Conservation (phyloP, 2,888 invertebrate species). For the Scaptodrosophila latifasciaeformis region DNA sequence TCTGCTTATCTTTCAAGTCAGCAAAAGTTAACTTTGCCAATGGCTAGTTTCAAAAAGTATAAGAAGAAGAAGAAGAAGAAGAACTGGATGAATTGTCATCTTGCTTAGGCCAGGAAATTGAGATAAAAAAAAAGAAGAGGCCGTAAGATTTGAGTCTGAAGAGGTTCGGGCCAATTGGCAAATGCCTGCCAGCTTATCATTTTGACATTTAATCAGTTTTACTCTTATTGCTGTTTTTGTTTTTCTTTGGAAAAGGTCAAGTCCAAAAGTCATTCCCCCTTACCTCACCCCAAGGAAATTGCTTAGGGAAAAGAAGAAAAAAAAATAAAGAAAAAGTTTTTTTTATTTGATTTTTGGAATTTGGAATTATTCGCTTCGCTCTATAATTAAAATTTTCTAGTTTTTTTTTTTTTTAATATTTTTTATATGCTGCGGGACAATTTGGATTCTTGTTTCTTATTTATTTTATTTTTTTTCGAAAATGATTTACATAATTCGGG, state of each 20-base stretch:
- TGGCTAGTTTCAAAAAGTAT: neutral
- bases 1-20: constrained; percentile 16
- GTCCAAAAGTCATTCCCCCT: neutral
- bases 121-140: constrained; percentile 40
- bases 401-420: no score
- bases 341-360: neutral
- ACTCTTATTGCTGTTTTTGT: constrained; percentile 3
- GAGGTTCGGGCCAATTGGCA: no score
- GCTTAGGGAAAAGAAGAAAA: neutral
- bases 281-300: constrained; percentile 1
- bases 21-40: constrained; percentile 54
- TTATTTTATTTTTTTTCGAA: neutral
- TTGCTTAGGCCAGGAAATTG: constrained; percentile 33
- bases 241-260: no score
- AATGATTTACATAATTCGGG: constrained; percentile 61
- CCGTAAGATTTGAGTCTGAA: no score
- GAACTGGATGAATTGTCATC: neutral
- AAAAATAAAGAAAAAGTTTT: neutral
- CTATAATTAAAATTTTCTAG: neutral
- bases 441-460: no score
- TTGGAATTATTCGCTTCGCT: neutral
- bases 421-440: no score
- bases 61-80: no score
- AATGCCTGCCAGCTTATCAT: constrained; percentile 36
- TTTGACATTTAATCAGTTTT: constrained; percentile 49